Base-by-base conservation (phyloP, 2,888 invertebrate genomes). In the Hyposoter didymator region DNA sequence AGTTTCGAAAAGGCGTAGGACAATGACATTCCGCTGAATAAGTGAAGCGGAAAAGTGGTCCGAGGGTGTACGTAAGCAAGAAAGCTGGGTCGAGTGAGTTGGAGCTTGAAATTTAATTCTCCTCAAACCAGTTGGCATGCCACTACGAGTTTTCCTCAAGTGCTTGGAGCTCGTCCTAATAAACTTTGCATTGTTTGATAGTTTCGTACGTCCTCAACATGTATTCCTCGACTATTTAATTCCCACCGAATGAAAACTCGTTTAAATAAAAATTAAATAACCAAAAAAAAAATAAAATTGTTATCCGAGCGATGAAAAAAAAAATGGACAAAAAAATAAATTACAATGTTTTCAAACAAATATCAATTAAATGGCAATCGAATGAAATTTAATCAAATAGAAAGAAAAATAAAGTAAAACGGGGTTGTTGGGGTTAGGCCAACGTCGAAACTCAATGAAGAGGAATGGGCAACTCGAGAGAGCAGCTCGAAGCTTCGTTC, bases 11-110 rank as follows among this genome's bases (percentile, higher is more conserved):
- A 75, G 22, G 55, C 75, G 19, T 39, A 49, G 17, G 45, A 49
- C 45, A 67, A 84, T 59, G 45, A 84, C 32, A 62, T 81, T 81
- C 59, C 49, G 81, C 35, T 55, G 45, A 47, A 69, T 69, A 74
- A 43, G 43, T 47, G 39, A 67, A 74, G 69, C 32, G 55, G 19
- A 78, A 78, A 78, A 78, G 12, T 72, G 45, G 62, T 55, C 43
- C 74, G 39, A 43, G 73, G 35, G 32, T 43, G 12, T 5, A 67
- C 43, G 67, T 22, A 35, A 59, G 55, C 22, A 28, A 45, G 47
- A 47, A 47, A 45, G 69, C 45, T 47, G 19, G 74, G 47, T 67
- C 47, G 67, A 69, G 12, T 28, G 45, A 62, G 19, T 62, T 62
- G 45, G 22, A 75, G 32, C 74, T 75, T 17, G 45, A 43, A 75